Evolutionary conservation across 64 coral and sea anemone species (phyloP), one percentile per base, ranked within the genome.

Genomic region (Pocillopora damicornis): DNA sequence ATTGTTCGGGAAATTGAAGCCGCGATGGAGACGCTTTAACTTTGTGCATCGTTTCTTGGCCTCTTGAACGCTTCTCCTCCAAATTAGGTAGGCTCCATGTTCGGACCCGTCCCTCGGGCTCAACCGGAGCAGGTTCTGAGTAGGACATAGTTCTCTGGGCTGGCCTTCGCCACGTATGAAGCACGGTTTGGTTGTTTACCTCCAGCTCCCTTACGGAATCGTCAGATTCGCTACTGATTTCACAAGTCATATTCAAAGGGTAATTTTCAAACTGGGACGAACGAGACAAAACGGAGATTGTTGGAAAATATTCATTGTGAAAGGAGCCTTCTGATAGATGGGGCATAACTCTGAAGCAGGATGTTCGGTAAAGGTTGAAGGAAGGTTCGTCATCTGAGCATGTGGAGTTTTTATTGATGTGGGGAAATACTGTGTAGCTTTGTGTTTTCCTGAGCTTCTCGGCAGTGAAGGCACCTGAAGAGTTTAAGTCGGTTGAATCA

Each of bases 291-390:
- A 85, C 64, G 22, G 81, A 85, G 2, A 85, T 26, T 6, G 81
- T 85, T 22, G 81, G 64, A n/a, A 56, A 85, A 58, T 57, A 11
- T 15, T 42, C 20, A 59, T 72, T 38, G 0, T 11, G 64, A 72
- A 85, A 37, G 8, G 38, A 34, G 38, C 9, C 37, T 30, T 58
- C 37, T 58, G 81, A 85, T 72, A 85, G 58, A 58, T 85, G 81
- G 23, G 81, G 81, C 81, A 85, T 85, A 25, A 85, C 18, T 73
- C 81, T 71, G 57, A 85, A 85, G 36, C 81, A 85, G 6, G 63
- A 85, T 14, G 81, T 73, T 58, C 81, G 63, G 20, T 85, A 65
- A 85, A 85, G 13, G 37, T 14, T 72, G 23, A 63, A 38, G 22
- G 65, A 57, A 58, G 20, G 15, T 2, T 37, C 11, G 36, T 83